Conservation (phyloP, 2,888 invertebrate genomes). For the Dendrolimus pini region DNA sequence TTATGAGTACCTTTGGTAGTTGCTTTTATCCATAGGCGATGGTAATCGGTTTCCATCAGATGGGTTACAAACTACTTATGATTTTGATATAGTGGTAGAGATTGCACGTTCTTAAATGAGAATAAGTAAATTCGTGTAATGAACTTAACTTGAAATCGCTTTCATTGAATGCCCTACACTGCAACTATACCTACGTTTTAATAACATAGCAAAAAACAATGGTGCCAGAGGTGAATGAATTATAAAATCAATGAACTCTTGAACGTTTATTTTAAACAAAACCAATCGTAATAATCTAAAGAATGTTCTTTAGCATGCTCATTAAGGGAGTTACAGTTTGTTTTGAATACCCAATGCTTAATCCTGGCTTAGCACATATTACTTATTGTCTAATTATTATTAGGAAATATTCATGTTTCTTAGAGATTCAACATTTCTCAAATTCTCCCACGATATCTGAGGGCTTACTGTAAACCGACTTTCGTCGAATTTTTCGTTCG, state of each 20-base stretch:
- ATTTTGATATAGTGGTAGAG: no score
- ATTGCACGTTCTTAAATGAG: no score
- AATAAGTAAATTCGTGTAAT: no score
- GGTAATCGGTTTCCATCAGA: not conserved
- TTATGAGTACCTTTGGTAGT: not conserved
- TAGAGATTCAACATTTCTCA: no score
- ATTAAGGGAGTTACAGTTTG: not conserved
- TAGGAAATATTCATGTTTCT: no score
- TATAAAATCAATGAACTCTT: not conserved
- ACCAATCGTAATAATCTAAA: not conserved
- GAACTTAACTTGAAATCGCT: not conserved
- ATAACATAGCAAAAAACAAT: not conserved
- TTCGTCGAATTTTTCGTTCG: no score
- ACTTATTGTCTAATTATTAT: no score
- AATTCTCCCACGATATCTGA: no score
- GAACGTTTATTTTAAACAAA: not conserved
- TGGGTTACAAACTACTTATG: no score
- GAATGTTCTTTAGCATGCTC: conserved; percentile 1
- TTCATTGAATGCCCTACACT: not conserved
- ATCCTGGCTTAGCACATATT: no score
- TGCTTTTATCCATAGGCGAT: not conserved
- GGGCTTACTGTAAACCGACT: no score
- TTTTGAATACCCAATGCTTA: no score
- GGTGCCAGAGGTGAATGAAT: not conserved
- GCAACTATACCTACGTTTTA: not conserved